Evolutionary conservation across 2,113 vertebrate species (phyloP), one percentile per base, ranked within the genome.

Genomic region (Glareola pratincola): DNA sequence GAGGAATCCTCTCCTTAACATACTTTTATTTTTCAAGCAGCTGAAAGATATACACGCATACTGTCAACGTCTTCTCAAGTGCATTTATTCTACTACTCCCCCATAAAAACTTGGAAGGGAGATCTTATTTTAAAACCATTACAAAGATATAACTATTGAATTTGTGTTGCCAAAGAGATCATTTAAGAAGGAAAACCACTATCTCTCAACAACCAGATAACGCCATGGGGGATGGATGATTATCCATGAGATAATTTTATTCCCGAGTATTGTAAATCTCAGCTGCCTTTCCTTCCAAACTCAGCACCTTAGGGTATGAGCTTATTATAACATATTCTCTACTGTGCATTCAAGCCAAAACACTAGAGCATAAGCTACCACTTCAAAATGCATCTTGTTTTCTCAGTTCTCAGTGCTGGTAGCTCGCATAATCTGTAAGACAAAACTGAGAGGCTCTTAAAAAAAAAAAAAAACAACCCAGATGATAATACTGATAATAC

Each of bases 111-210:
- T 68, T 93, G 27, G 34, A 71, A 77, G 56, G n/a, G 36, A 77
- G 43, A 90, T 83, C 47, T 86, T 93, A 59, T 63, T 96, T 83
- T 30, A 96, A 92, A 96, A 39, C 20, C 48, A 74, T 86, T 91
- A 78, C 51, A 75, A 75, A 68, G 83, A 84, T 22, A 4, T 18
- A 77, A 91, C 60, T 79, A 50, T 64, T 90, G 72, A 86, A 92
- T 81, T 67, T 21, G 36, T 32, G 72, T 74, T 96, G 67, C 54
- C 41, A 66, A 37, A 93, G 71, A 73, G 72, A 93, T 66, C 4
- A 75, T 66, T 91, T 81, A 78, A 63, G 84, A 71, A 77, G 45
- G 53, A 94, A 94, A 95, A 78, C 34, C 50, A 60, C 39, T 47
- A 36, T 76, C 45, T 88, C 64, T 78, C 39, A 77, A 57, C 83